Conservation (phyloP, 2,113 vertebrate genomes). For the Hydrolagus affinis region DNA sequence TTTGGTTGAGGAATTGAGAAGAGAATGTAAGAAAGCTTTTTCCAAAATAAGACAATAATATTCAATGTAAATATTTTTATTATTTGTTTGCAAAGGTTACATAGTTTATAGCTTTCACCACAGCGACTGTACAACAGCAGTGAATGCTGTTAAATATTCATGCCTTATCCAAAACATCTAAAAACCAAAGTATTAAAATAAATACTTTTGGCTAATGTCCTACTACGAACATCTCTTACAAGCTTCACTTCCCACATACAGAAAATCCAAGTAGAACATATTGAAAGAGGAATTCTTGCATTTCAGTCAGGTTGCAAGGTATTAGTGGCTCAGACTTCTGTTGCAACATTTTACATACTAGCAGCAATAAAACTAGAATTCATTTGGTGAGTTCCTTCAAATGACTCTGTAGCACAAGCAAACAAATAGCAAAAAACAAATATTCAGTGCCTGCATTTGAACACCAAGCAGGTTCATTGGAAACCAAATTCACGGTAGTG, state of each 20-base stretch:
- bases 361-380: neutral
- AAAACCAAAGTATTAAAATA: neutral
- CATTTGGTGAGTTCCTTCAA: neutral
- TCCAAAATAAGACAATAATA: neutral
- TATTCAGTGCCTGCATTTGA: neutral
- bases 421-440: neutral
- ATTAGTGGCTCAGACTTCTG: neutral
- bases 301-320: neutral
- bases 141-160: neutral
- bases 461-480: no score
- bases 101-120: slow-evolving; percentile 13
- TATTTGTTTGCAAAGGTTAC: neutral
- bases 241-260: neutral
- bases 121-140: slow-evolving; percentile 12
- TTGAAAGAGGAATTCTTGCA: neutral
- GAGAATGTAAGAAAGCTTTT: neutral
- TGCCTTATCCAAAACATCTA: slow-evolving; percentile 14
- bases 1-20: no score
- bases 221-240: neutral
- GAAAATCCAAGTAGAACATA: neutral
- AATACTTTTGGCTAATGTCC: neutral
- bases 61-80: slow-evolving; percentile 29
- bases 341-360: neutral
- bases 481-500: neutral
- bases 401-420: neutral